Evolutionary conservation across 1,140 invertebrate species (phyloP).

Genomic region (Magallana angulata): DNA sequence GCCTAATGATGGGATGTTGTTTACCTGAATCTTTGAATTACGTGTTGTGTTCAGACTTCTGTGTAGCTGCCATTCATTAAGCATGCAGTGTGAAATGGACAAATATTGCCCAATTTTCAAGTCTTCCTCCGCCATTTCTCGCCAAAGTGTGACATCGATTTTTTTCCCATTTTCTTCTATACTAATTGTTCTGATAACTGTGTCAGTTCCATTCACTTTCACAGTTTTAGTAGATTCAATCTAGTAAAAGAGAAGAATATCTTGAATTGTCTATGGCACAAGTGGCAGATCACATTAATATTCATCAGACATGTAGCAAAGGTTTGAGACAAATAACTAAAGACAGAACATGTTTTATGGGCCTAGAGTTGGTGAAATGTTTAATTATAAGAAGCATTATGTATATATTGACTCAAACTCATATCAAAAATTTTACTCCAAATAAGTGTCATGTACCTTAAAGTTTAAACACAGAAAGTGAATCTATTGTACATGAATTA

Average conservation of each 20-base stretch:
- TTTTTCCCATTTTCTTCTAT: neutral
- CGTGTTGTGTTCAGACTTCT: neutral
- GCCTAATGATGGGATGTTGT: neutral
- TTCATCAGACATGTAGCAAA: too few species aligned
- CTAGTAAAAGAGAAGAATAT: neutral
- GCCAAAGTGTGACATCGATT: neutral
- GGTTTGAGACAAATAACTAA: neutral
- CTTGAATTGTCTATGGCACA: neutral
- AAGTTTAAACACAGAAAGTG: neutral
- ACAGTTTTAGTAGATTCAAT: constrained; percentile 6
- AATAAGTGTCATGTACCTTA: neutral
- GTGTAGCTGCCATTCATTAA: neutral
- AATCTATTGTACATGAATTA: neutral
- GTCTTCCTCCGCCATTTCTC: neutral
- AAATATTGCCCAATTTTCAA: constrained; percentile 9
- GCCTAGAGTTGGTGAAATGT: too few species aligned
- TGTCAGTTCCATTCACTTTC: neutral
- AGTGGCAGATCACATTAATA: too few species aligned
- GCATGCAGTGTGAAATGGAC: constrained; percentile 14
- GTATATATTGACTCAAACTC: too few species aligned
- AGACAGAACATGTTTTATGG: too few species aligned
- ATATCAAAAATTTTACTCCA: neutral
- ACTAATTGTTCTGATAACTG: neutral
- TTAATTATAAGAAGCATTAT: too few species aligned
- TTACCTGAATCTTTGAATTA: neutral